A percentile compares a stretch with the other conserved stretches of the same genome.
Conservation (phyloP, 2,888 invertebrate species). For the Poecilus cupreus region DNA sequence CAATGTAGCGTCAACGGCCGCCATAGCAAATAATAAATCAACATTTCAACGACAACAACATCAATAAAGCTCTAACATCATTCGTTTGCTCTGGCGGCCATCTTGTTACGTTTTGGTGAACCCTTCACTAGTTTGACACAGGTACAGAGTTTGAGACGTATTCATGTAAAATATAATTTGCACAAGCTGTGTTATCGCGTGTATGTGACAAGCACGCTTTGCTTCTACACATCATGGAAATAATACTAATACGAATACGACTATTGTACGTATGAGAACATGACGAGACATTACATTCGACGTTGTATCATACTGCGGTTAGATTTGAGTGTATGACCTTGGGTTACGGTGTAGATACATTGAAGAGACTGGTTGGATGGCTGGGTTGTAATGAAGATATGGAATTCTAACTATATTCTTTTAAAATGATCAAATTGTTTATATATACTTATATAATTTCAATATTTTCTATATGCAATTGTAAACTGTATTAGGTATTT, state of each 20-base stretch:
- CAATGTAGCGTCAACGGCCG: no score
- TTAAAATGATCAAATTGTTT: no score
- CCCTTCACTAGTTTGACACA: neutral
- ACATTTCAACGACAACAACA: neutral
- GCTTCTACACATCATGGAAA: constrained; percentile 23
- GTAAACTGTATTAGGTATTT: no score
- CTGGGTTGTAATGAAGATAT: no score
- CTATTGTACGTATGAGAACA: neutral
- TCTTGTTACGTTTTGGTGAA: constrained; percentile 46
- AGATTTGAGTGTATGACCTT: no score
- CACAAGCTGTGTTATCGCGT: constrained; percentile 67
- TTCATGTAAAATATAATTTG: constrained; percentile 44
- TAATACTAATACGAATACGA: neutral
- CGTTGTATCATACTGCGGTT: no score
- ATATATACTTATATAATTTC: no score
- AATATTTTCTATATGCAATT: no score
- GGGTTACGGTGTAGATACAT: no score
- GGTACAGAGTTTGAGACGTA: constrained; percentile 23
- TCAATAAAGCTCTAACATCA: neutral
- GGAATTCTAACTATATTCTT: no score
- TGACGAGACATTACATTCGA: no score
- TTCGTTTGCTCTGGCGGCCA: neutral
- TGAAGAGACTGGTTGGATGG: no score
- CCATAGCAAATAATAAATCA: neutral
- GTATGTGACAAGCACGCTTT: constrained; percentile 60